Base-by-base conservation (phyloP, 2,888 invertebrate species). In the Mayetiola destructor region DNA sequence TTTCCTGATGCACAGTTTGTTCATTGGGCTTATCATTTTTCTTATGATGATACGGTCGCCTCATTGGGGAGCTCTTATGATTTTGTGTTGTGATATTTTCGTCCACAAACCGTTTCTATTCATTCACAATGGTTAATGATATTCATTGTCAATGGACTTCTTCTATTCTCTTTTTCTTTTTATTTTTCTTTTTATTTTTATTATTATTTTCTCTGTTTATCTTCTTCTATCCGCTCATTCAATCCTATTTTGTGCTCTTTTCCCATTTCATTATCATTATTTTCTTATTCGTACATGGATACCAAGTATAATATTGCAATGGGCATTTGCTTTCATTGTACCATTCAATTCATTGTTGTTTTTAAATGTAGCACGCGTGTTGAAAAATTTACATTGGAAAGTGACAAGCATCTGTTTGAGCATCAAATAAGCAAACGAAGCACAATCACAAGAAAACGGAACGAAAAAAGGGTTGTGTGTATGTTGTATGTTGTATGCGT, bases 91-190 rank as follows among this genome's bases (percentile, higher is more conserved):
- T n/a, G n/a, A n/a, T 12, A 9, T 36, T 12, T 36, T 12, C 36
- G 12, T 18, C 27, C 39, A 32, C 39, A 5, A 27, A n/a, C 48
- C 27, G 23, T 42, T 21, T 16, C 9, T 27, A 48, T 27, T n/a
- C 37, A 37, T 16, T 5, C n/a, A 6, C 9, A 10, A 4, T 37
- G 14, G 14, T 27, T 48, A 27, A 2, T n/a, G 48, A 27, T 27
- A 48, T 48, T 48, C 29, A 48, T 48, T 48, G 48, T 48, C 48
- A 27, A 48, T 48, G 48, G 27, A n/a, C 23, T 48, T 48, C 16
- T 48, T 48, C 14, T 16, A 2, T 27, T 27, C 2, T 14, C 16
- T 48, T 16, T 48, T 27, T 4, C 37, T 9, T 37, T 6, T 37
- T 5, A 12, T 9, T n/a, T 48, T 48, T 48, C n/a, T 6, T 2